Evolutionary conservation across 1,140 invertebrate genomes (phyloP).

Genomic region (Pentalonia nigronervosa): DNA sequence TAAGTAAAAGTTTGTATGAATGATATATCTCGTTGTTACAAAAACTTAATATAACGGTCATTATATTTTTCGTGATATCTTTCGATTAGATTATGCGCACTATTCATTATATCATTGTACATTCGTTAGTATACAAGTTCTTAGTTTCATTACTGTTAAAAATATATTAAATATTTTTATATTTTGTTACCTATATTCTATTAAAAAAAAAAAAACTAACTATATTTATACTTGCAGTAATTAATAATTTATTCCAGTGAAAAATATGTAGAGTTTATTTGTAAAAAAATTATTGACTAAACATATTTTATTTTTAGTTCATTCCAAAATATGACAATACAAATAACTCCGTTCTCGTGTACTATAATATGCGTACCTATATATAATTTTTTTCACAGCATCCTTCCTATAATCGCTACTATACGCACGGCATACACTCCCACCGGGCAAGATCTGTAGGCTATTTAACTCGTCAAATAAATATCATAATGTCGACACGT

Average conservation of each 20-base stretch:
- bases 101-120: not conserved
- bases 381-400: not conserved
- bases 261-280: not conserved
- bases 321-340: not conserved
- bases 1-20: slow-evolving; percentile 44
- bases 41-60: not conserved
- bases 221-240: not conserved
- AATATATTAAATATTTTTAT: too few relatives aligned
- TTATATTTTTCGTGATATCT: not conserved
- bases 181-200: too few relatives aligned
- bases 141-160: too few relatives aligned
- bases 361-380: not conserved
- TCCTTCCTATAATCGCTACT: not conserved
- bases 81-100: not conserved
- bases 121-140: not conserved
- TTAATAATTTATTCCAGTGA: not conserved
- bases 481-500: not conserved
- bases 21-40: not conserved
- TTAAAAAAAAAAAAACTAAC: not conserved
- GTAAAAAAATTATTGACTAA: not conserved
- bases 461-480: not conserved
- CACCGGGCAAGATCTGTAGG: not conserved
- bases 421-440: not conserved
- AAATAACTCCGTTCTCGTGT: not conserved
- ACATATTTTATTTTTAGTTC: not conserved